phyloP scores from a whole-genome alignment of 2,113 vertebrate genomes.

The Spea multiplicata region DNA sequence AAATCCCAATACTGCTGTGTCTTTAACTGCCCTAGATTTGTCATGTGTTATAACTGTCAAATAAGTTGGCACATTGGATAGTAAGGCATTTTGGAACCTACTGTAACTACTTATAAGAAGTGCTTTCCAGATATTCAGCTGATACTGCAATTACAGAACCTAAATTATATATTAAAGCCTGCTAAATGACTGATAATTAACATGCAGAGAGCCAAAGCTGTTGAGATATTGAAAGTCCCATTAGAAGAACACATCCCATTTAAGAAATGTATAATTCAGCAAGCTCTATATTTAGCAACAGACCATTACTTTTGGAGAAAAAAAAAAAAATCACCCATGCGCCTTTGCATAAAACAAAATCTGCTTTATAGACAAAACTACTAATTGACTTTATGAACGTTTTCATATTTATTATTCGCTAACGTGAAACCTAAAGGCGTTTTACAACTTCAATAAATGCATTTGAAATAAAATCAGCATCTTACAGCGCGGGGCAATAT shows the following conservation, averaged over 20 bases:
- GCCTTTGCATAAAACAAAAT: slow-evolving; percentile 37
- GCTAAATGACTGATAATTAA: slow-evolving; percentile 44
- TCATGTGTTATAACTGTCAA: neutral
- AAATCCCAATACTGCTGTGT: too few relatives aligned
- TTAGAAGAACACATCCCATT: slow-evolving; percentile 19
- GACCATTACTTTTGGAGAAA: slow-evolving; percentile 23
- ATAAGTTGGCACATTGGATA: neutral
- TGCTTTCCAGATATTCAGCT: slow-evolving; percentile 24
- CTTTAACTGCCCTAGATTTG: neutral
- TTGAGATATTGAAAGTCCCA: slow-evolving; percentile 23
- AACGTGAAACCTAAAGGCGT: slow-evolving; percentile 25
- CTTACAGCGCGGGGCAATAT: slow-evolving; percentile 10
- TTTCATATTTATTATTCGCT: slow-evolving; percentile 39
- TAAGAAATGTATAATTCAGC: slow-evolving; percentile 42
- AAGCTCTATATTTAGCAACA: slow-evolving; percentile 41
- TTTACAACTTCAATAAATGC: slow-evolving; percentile 35
- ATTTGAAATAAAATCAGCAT: slow-evolving; percentile 23
- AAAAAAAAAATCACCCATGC: slow-evolving; percentile 12
- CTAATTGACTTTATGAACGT: slow-evolving; percentile 34
- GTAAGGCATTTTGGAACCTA: neutral
- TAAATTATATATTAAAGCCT: slow-evolving; percentile 27
- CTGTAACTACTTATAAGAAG: neutral
- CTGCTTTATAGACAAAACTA: slow-evolving; percentile 37
- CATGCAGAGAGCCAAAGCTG: slow-evolving; percentile 29
- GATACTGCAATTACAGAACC: slow-evolving; percentile 18